These are phyloP conservation scores for Actinernus sp. DNA, from an alignment of 92 coral and sea anemone genomes.

Conservation along the genomic window DNA sequence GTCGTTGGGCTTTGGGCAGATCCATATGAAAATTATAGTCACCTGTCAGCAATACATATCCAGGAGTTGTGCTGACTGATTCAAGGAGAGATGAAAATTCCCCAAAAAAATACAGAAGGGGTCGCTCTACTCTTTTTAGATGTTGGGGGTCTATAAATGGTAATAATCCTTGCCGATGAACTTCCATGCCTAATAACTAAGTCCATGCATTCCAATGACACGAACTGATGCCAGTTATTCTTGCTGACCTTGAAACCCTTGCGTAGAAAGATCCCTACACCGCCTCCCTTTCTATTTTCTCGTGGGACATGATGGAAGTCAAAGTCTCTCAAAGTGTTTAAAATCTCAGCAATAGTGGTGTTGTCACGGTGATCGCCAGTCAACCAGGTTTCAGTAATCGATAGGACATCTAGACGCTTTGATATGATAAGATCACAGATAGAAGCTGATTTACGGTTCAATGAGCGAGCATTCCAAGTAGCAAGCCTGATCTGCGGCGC, in stretches of 20 bases:
- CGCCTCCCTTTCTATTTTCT: constrained; percentile 11
- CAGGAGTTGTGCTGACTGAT: constrained; percentile 11
- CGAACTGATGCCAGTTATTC: not conserved
- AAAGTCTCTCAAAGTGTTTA: constrained; percentile 9
- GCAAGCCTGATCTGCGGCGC: no score
- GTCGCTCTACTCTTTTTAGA: not conserved
- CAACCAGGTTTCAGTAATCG: constrained; percentile 26
- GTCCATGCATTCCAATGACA: constrained; percentile 1
- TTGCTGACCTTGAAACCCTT: constrained; percentile 10
- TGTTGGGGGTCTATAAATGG: not conserved
- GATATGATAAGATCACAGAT: constrained; percentile 13
- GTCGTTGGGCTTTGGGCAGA: not conserved
- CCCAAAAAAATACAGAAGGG: not conserved
- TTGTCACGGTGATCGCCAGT: not conserved
- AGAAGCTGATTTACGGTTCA: not conserved
- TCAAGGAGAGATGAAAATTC: not conserved
- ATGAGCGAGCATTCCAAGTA: not conserved
- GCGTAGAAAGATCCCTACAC: constrained; percentile 8
- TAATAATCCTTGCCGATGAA: not conserved
- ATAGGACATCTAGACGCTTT: constrained; percentile 7
- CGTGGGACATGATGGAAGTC: constrained; percentile 15
- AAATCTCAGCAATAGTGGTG: constrained; percentile 13
- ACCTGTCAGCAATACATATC: constrained; percentile 28
- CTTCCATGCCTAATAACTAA: not conserved
- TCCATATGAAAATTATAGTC: constrained; percentile 42